Base-by-base conservation (phyloP, 1,140 invertebrate genomes). In the Zophobas morio region DNA sequence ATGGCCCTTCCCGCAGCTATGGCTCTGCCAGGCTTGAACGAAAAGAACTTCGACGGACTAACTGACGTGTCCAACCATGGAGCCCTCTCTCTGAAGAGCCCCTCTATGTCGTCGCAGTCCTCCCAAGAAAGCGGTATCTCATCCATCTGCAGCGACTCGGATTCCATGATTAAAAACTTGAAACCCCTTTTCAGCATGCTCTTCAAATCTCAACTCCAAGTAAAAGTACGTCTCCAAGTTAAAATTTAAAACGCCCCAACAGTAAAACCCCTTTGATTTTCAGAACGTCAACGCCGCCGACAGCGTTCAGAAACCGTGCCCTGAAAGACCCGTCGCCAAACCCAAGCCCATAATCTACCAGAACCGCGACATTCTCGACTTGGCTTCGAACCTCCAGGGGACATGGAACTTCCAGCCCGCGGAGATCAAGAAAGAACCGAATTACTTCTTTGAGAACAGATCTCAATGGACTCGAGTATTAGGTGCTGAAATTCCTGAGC, bases 1-100 rank as follows among this genome's bases (percentile, higher is more conserved):
- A 81, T 81, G 79, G 71, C 81, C n/a, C 77, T 81, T 53, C 47
- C 75, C 1, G 79, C 78, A 49, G 81, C 81, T 6, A 75, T 81
- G 56, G 79, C 77, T 32, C 74, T 81, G 8, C 80, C 81, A 8
- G 81, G 81, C 35, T 56, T 81, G 60, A 75, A 72, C 47, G 8
- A 56, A 33, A 72, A 80, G 6, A 32, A 71, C 32, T 81, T 79
- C 70, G 81, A 75, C 33, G 60, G 46, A 5, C 60, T 81, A 32
- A 66, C 73, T 35, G 71, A 80, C 6, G 53, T 80, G 20, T 81
- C 70, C 46, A 66, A 76, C 36, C 63, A 80, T n/a, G 79, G 81
- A 40, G 79, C 76, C 0, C 46, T 77, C 34, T 34, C 60, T 2
- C 51, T 74, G 20, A 60, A 74, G 47, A 74, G 39, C 46, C 72